Base-by-base conservation (phyloP, 1,140 invertebrate species). In the Paramacrobiotus metropolitanus region DNA sequence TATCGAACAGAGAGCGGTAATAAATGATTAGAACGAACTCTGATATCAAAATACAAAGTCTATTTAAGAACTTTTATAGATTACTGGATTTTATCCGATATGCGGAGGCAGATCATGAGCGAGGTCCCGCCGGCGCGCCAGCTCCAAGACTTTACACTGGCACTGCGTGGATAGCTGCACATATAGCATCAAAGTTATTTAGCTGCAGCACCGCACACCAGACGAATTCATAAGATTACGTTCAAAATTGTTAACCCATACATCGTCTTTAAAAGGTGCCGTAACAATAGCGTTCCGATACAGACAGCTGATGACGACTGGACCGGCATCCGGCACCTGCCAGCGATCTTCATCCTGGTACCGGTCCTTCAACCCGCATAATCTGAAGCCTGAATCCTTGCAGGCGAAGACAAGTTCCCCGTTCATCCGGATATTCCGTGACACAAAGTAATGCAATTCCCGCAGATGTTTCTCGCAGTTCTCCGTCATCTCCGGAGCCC, bases 371-470 rank as follows among this genome's bases (percentile, higher is more conserved):
- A 85, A 87, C 67, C 84, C 79, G 70, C 93, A 96, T 40, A 84
- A 76, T 34, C 77, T 79, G 1, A 80, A 76, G 2, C 92, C 91
- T 75, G 96, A 89, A 59, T 81, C 78, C 67, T 82, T 84, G 70
- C 93, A 98, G 15, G 83, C 81, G 68, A 79, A 80, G 69, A 89
- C 96, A 20, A 97, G 75, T 63, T 84, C 82, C 0, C 86, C 83
- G 76, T 97, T 92, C 45, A 97, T 72, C 69, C 75, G 87, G 68
- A 88, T 97, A 75, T 96, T 87, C 66, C 93, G 79, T 0, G 87
- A 83, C 59, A 96, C 81, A 74, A 98, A 98, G 72, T 93, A 97
- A 68, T 97, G 91, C 68, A 97, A 92, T 76, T 96, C 88, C 21
- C 95, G 76, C 30, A 98, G 75, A 28, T 86, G 84, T 60, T 84